phyloP scores from a whole-genome alignment of 2,797 vertebrate genomes.

The Chanos chanos region DNA sequence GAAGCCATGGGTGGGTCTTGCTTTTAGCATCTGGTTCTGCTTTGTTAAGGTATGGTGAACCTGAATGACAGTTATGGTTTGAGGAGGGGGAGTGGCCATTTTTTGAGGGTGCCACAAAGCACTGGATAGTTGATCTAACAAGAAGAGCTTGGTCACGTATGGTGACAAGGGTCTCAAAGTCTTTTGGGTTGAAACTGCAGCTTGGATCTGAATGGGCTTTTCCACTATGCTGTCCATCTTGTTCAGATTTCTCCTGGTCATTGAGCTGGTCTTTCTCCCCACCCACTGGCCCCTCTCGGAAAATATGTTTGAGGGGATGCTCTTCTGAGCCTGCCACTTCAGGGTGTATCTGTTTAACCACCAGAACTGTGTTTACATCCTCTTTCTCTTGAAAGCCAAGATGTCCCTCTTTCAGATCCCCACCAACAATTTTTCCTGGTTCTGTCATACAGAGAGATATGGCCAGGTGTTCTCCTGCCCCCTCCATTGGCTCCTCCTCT shows the following conservation, averaged over 20 bases:
- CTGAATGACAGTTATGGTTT: conserved; percentile 66
- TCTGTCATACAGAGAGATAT: conserved; percentile 51
- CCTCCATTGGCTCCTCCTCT: conserved; percentile 68
- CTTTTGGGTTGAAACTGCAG: conserved; percentile 60
- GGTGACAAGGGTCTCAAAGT: conserved; percentile 75
- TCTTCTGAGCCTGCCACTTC: conserved; percentile 74
- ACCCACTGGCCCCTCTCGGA: conserved; percentile 67
- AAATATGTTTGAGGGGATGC: conserved; percentile 58
- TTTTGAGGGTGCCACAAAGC: conserved; percentile 74
- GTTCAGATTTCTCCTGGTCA: conserved; percentile 34
- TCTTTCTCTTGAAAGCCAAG: conserved; percentile 69
- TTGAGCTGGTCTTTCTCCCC: conserved; percentile 58
- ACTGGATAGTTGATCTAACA: conserved; percentile 82
- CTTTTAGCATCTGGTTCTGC: conserved; percentile 35
- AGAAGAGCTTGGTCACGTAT: conserved; percentile 83
- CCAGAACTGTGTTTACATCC: conserved; percentile 69
- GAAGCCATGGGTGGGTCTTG: conserved; percentile 50
- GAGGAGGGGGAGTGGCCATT: conserved; percentile 64
- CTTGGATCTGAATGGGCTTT: conserved; percentile 35
- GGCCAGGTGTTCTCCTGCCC: conserved; percentile 53
- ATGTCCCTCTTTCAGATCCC: conserved; percentile 40
- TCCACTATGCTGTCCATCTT: conserved; percentile 17
- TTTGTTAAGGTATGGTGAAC: conserved; percentile 13
- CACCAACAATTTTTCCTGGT: no score
- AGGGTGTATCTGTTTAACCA: conserved; percentile 67